phyloP scores from a whole-genome alignment of 1,140 invertebrate species.

The Bathynomus jamesi region DNA sequence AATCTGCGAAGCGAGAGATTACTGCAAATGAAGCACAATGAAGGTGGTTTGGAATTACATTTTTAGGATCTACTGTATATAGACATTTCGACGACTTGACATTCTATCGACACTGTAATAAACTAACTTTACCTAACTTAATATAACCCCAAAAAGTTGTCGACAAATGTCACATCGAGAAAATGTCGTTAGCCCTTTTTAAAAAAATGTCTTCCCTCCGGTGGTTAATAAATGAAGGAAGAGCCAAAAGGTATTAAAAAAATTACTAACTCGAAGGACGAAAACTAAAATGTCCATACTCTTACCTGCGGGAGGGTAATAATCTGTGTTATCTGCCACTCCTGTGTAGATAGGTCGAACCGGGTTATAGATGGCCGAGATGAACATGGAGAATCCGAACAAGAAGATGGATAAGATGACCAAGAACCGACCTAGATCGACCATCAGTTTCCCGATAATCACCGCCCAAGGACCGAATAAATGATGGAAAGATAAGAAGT shows the following conservation, averaged over 20 bases:
- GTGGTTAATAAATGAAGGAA: not conserved
- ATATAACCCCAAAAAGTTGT: too few species aligned
- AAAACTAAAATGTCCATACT: not conserved
- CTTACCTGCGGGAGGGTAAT: conserved; percentile 33
- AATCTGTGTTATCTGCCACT: conserved; percentile 7
- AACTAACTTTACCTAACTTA: too few species aligned
- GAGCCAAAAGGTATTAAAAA: not conserved
- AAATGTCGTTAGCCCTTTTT: not conserved
- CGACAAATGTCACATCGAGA: not conserved
- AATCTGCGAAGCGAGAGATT: too few species aligned
- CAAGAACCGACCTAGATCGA: conserved; percentile 64
- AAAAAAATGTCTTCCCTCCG: not conserved
- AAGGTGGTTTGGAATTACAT: too few species aligned
- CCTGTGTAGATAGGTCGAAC: conserved; percentile 46
- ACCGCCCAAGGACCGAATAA: conserved; percentile 94
- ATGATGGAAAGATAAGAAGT: conserved; percentile 96
- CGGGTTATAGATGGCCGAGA: conserved; percentile 90
- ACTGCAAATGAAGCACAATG: too few species aligned
- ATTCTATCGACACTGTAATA: too few species aligned
- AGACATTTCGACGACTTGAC: too few species aligned
- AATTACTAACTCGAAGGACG: too few species aligned
- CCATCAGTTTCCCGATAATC: conserved; percentile 51
- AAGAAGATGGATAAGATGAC: conserved; percentile 96
- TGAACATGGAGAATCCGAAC: conserved; percentile 95
- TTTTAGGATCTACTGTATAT: too few species aligned